These are phyloP conservation scores for Solea solea DNA, from an alignment of 2,113 vertebrate genomes.

Conservation along the genomic window DNA sequence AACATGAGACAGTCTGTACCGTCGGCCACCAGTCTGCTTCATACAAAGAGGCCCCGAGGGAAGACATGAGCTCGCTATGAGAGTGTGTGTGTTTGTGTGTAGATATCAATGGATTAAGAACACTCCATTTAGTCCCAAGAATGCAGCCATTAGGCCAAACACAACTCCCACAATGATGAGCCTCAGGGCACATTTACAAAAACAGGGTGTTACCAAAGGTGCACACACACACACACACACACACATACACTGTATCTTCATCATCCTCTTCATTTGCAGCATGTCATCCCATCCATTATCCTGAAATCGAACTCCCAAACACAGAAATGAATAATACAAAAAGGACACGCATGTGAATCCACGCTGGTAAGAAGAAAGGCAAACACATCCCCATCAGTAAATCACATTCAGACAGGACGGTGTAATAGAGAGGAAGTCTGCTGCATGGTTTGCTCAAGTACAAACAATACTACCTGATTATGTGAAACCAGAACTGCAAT, in stretches of 20 bases:
- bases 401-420: slow-evolving; percentile 8
- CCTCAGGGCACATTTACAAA: slow-evolving; percentile 49
- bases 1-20: slow-evolving; percentile 5
- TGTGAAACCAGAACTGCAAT: no score
- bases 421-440: slow-evolving; percentile 36
- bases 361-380: neutral
- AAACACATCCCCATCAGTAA: slow-evolving; percentile 60
- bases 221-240: neutral
- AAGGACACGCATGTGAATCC: slow-evolving; percentile 21
- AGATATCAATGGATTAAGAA: slow-evolving; percentile 72
- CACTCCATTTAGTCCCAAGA: slow-evolving; percentile 75
- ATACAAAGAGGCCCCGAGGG: slow-evolving; percentile 38
- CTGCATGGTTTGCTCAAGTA: neutral
- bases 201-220: slow-evolving; percentile 8
- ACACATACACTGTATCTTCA: neutral
- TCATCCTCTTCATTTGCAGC: neutral
- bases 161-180: slow-evolving; percentile 41
- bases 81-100: slow-evolving; percentile 11
- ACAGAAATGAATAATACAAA: slow-evolving; percentile 56
- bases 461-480: neutral
- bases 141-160: slow-evolving; percentile 63
- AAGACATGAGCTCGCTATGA: slow-evolving; percentile 14
- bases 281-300: neutral
- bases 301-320: slow-evolving; percentile 9
- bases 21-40: slow-evolving; percentile 22